Evolutionary conservation across 2,113 vertebrate genomes (phyloP), one percentile per base, ranked within the genome.

Genomic region (Festucalex cinctus): DNA sequence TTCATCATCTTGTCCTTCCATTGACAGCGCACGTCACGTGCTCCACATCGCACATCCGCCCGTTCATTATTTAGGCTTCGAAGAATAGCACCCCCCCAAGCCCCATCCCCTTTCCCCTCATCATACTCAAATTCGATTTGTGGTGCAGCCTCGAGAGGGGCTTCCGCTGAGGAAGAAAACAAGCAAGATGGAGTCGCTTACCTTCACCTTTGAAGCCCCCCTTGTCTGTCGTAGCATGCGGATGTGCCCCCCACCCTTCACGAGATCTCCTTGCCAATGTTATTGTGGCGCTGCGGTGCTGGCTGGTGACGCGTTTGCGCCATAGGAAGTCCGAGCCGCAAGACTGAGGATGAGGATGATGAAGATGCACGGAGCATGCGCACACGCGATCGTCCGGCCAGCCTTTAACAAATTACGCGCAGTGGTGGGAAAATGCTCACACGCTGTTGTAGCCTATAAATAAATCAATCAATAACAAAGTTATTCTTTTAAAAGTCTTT

Each of bases 141-240:
- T 8, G 6, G 14, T 57, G 16, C 53, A 26, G 10, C 53, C 14
- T 57, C 8, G 54, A 17, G 14, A 22, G 8, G 8, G 20, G 20
- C 26, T 26, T 13, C 22, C 48, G 19, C 22, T 26, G 5, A 1
- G 51, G 51, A 54, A 24, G 12, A 14, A 54, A 54, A 54, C 9
- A 57, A 57, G 16, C 14, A 16, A 35, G 68, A 71, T 74, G 71
- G 59, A 74, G 73, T 7, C 66, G 59, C 82, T 64, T 79, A 87
- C 88, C 87, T 88, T 72, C 72, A 65, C 12, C 63, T 64, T 57
- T 63, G 71, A 69, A 65, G 70, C 64, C 48, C 73, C 64, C 49
- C 36, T 62, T 62, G 49, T 80, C 68, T 17, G 61, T 12, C 14
- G 63, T 71, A 51, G 69, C 69, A 77, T 26, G 16, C 69, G 58